Conservation (phyloP, 2,113 vertebrate species). For the Syrrhaptes paradoxus region DNA sequence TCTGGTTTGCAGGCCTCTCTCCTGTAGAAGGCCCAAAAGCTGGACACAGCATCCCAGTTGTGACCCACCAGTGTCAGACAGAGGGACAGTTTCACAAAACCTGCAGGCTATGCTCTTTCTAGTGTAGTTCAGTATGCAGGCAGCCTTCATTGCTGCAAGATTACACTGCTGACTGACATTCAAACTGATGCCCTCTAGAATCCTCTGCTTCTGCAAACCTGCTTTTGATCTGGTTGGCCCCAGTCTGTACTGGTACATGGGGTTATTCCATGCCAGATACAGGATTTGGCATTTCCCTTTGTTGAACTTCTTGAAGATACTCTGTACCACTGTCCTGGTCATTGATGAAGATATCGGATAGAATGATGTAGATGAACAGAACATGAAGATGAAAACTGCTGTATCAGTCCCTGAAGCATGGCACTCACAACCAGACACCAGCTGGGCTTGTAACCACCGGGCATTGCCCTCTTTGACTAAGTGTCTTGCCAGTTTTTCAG, state of each 20-base stretch:
- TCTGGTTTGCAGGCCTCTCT: background rate
- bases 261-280: background rate
- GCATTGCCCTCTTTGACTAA: background rate
- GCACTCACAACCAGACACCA: background rate
- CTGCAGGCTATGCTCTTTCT: background rate
- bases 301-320: background rate
- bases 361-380: background rate
- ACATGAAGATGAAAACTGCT: background rate
- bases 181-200: background rate
- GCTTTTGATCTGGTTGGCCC: background rate
- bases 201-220: background rate
- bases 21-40: background rate
- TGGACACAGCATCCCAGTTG: background rate
- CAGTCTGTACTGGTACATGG: background rate
- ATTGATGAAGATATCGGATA: background rate
- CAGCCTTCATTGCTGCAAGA: background rate
- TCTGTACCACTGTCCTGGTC: background rate
- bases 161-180: background rate
- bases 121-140: background rate
- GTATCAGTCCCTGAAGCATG: background rate
- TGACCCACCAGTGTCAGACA: background rate
- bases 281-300: background rate
- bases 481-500: background rate
- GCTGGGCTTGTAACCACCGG: background rate
- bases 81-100: background rate